Conservation (phyloP, 2,113 vertebrate genomes). For the Cyrtonyx montezumae region DNA sequence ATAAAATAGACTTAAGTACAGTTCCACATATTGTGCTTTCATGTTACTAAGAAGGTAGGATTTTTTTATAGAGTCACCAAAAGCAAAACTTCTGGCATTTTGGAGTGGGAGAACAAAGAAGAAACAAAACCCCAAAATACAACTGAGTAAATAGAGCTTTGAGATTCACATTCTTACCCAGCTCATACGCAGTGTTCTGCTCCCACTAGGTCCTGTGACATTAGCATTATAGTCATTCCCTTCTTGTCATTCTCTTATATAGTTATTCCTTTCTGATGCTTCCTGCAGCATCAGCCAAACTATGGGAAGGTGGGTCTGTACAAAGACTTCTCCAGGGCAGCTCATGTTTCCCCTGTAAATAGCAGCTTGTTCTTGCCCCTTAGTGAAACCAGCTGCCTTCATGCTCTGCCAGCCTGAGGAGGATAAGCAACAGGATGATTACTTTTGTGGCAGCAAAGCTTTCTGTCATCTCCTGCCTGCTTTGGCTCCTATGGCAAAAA, state of each 20-base stretch:
- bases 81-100: background rate
- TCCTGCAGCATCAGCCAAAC: background rate
- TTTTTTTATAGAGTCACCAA: background rate
- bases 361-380: background rate
- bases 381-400: background rate
- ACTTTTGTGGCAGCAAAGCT: background rate
- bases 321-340: background rate
- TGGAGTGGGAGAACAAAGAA: fast-evolving
- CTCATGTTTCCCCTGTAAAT: fast-evolving
- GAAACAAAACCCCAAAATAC: background rate
- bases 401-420: background rate
- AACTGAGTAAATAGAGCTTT: background rate
- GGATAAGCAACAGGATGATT: background rate
- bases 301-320: background rate
- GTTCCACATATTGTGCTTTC: background rate
- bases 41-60: background rate
- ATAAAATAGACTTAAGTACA: background rate
- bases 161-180: background rate
- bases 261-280: no score
- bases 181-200: background rate
- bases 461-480: background rate
- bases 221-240: fast-evolving
- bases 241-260: no score
- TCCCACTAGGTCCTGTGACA: background rate
- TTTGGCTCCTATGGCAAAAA: background rate